Percentiles rank a stretch among this genome's conserved stretches.
phyloP scores from a whole-genome alignment of 2,888 invertebrate species.

The Sesia apiformis region DNA sequence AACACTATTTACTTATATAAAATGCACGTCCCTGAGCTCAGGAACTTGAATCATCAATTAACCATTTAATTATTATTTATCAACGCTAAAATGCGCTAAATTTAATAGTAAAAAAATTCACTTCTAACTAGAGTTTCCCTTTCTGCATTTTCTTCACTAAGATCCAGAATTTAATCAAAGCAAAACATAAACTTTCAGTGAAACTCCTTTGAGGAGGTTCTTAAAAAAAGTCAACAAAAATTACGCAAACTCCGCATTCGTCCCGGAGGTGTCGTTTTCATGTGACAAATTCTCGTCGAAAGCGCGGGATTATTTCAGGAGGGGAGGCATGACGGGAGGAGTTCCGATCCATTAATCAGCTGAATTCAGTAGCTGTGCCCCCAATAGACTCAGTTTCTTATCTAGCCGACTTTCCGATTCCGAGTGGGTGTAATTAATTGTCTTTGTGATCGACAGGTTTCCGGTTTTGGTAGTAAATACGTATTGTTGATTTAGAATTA shows the following conservation, averaged over 20 bases:
- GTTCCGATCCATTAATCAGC: constrained; percentile 42
- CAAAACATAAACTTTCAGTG: too few relatives aligned
- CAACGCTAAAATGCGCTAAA: too few relatives aligned
- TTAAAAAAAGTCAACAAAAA: constrained; percentile 8
- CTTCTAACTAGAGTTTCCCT: too few relatives aligned
- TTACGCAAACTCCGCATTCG: constrained; percentile 9
- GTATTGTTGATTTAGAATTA: too few relatives aligned
- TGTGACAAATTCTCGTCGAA: constrained; percentile 45
- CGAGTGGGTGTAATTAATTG: neutral
- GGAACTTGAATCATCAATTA: too few relatives aligned
- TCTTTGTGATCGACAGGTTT: neutral
- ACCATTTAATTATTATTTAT: too few relatives aligned
- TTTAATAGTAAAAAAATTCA: too few relatives aligned
- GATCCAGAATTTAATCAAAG: too few relatives aligned
- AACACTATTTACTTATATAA: too few relatives aligned
- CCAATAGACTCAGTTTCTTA: constrained; percentile 26
- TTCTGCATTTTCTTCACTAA: too few relatives aligned
- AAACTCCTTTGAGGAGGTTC: too few relatives aligned
- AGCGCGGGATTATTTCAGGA: constrained; percentile 32
- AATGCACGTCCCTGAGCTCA: too few relatives aligned
- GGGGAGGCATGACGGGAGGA: neutral
- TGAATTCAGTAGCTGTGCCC: constrained; percentile 22
- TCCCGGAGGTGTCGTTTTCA: constrained; percentile 40
- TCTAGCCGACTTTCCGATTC: constrained; percentile 9
- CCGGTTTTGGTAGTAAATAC: neutral